phyloP scores from a whole-genome alignment of 2,797 vertebrate genomes.

The Lutjanus argentimaculatus region DNA sequence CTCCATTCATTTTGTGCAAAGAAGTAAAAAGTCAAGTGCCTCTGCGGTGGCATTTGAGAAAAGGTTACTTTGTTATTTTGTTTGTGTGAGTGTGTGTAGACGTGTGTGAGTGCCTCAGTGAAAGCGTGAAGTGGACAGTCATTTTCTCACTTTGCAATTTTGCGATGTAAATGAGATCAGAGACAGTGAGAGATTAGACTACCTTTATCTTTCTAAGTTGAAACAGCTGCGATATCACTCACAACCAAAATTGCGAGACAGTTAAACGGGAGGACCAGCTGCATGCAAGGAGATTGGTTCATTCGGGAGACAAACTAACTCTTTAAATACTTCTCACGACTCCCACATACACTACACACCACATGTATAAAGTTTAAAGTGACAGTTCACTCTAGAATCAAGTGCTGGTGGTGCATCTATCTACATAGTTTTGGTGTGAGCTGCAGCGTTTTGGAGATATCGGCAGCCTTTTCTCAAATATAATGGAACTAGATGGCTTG shows the following conservation, averaged over 20 bases:
- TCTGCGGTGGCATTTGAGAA: slow-evolving; percentile 69
- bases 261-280: slow-evolving; percentile 41
- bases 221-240: slow-evolving; percentile 58
- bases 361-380: too few species aligned
- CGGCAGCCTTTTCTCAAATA: too few species aligned
- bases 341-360: not conserved
- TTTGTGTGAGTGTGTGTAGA: slow-evolving; percentile 2
- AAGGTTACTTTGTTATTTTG: slow-evolving; percentile 73
- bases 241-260: slow-evolving; percentile 38
- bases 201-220: slow-evolving; percentile 23
- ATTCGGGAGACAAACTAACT: slow-evolving; percentile 25
- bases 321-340: not conserved
- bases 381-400: too few species aligned
- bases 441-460: too few species aligned
- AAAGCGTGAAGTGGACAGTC: slow-evolving; percentile 41
- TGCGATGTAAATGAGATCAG: slow-evolving; percentile 61
- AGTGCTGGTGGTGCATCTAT: too few species aligned
- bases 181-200: slow-evolving; percentile 46
- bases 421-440: too few species aligned
- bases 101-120: slow-evolving; percentile 22
- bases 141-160: slow-evolving; percentile 60
- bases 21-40: slow-evolving; percentile 61
- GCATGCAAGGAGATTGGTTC: slow-evolving; percentile 33
- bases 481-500: too few species aligned
- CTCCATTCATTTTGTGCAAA: slow-evolving; percentile 48